phyloP scores from a whole-genome alignment of 2,888 invertebrate genomes.

The Elysia crispata region DNA sequence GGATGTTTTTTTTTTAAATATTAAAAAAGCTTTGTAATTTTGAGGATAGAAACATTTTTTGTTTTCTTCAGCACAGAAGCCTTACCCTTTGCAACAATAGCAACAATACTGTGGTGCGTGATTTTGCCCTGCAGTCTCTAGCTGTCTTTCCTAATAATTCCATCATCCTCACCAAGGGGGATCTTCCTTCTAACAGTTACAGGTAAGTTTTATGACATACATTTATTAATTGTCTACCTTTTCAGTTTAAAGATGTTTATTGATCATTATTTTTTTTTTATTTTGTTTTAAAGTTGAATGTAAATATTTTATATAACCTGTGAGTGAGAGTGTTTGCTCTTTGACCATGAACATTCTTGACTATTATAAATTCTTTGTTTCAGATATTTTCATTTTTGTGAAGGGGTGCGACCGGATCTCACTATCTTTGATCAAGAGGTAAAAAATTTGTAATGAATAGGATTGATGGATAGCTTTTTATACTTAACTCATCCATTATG shows the following conservation, averaged over 20 bases:
- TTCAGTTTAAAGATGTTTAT: too few relatives aligned
- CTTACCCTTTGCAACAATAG: slow-evolving; percentile 68
- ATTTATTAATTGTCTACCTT: not conserved
- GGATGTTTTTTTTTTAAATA: too few relatives aligned
- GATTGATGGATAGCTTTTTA: not conserved
- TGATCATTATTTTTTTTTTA: too few relatives aligned
- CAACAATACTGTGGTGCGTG: slow-evolving; percentile 65
- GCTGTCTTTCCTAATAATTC: slow-evolving; percentile 67
- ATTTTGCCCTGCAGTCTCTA: slow-evolving; percentile 69
- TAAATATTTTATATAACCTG: not conserved
- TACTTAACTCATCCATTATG: not conserved
- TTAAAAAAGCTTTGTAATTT: too few relatives aligned
- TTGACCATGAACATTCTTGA: too few relatives aligned
- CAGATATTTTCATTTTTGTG: slow-evolving; percentile 74
- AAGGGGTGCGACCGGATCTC: slow-evolving; percentile 70
- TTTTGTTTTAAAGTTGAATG: not conserved
- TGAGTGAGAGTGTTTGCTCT: too few relatives aligned
- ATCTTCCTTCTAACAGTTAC: slow-evolving; percentile 72
- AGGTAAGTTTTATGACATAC: slow-evolving; percentile 58
- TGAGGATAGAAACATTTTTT: not conserved
- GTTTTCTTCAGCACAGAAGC: slow-evolving; percentile 51
- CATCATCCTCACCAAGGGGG: slow-evolving; percentile 73
- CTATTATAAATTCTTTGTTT: slow-evolving; percentile 39
- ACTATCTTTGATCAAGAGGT: slow-evolving; percentile 74
- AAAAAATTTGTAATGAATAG: not conserved